Evolutionary conservation across 2,888 invertebrate species (phyloP).

Genomic region (Amphipyra tragopoginis): DNA sequence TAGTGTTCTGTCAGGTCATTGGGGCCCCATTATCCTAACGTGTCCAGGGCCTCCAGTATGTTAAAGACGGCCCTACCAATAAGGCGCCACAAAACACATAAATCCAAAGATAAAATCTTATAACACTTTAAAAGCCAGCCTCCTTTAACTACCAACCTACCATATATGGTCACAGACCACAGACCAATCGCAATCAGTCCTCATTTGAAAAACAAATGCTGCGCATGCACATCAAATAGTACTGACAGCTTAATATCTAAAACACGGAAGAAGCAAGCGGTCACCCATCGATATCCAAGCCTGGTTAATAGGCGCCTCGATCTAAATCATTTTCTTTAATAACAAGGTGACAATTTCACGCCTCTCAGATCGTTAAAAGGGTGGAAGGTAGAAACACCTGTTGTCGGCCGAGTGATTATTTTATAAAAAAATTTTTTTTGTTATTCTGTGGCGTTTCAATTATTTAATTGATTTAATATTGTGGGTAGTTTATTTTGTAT

Average conservation of each 20-base stretch:
- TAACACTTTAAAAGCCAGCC: conserved; percentile 5
- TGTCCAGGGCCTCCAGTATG: too few relatives aligned
- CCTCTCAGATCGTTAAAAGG: conserved; percentile 41
- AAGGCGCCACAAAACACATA: conserved; percentile 12
- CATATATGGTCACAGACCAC: conserved; percentile 26
- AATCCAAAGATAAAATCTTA: conserved; percentile 26
- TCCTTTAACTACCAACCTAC: conserved; percentile 1
- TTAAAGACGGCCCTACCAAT: too few relatives aligned
- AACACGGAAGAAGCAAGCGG: conserved; percentile 18
- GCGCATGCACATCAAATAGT: conserved; percentile 47
- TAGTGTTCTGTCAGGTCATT: too few relatives aligned
- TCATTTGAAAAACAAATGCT: conserved; percentile 55
- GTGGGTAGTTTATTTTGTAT: too few relatives aligned
- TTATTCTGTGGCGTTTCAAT: too few relatives aligned
- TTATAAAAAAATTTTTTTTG: too few relatives aligned
- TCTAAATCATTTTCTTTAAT: conserved; percentile 52
- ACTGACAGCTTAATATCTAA: conserved; percentile 47
- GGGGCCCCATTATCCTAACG: too few relatives aligned
- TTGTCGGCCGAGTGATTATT: background rate
- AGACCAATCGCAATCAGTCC: conserved; percentile 32
- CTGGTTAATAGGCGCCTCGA: conserved; percentile 31
- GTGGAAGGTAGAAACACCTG: conserved; percentile 10
- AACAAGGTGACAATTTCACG: conserved; percentile 60
- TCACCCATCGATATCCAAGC: conserved; percentile 37
- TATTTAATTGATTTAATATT: too few relatives aligned